Percentiles rank a stretch among this genome's conserved stretches.
Evolutionary conservation across 2,113 vertebrate genomes (phyloP).

Genomic region (Pogonocichla stellata): DNA sequence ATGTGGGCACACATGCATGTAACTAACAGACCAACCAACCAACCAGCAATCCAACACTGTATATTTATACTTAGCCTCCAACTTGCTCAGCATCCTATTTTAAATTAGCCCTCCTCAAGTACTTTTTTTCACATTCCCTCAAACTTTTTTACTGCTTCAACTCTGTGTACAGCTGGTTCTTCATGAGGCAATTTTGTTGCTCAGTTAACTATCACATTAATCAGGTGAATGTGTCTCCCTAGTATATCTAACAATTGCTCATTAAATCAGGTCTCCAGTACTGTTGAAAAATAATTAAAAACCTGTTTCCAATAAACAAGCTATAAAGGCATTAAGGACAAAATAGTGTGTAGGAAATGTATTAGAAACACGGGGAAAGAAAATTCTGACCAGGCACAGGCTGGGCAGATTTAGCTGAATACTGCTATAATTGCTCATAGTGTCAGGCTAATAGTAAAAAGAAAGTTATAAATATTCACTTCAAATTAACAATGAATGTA

Average conservation of each 20-base stretch:
- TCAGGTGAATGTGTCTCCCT: constrained; percentile 44
- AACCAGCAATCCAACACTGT: background rate
- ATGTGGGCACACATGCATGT: rapidly evolving
- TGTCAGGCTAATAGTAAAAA: constrained; percentile 5
- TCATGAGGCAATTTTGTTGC: constrained; percentile 1
- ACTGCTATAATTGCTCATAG: background rate
- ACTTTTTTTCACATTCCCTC: background rate
- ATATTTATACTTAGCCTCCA: background rate
- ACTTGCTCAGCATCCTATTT: background rate
- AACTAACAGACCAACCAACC: background rate
- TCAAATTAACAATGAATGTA: constrained; percentile 37
- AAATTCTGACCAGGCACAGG: constrained; percentile 4
- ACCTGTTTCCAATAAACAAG: constrained; percentile 47
- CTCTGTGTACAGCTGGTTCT: constrained; percentile 5
- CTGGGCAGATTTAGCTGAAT: background rate
- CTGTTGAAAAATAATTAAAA: constrained; percentile 58
- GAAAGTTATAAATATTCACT: constrained; percentile 53
- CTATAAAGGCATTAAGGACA: constrained; percentile 43
- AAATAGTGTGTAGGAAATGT: background rate
- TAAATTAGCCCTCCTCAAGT: background rate
- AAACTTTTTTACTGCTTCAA: background rate
- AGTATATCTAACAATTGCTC: constrained; percentile 45
- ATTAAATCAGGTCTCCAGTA: constrained; percentile 43
- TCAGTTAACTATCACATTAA: constrained; percentile 58
- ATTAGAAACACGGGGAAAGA: background rate